Evolutionary conservation across 2,888 invertebrate species (phyloP).

Genomic region (Aleiodes alternator): DNA sequence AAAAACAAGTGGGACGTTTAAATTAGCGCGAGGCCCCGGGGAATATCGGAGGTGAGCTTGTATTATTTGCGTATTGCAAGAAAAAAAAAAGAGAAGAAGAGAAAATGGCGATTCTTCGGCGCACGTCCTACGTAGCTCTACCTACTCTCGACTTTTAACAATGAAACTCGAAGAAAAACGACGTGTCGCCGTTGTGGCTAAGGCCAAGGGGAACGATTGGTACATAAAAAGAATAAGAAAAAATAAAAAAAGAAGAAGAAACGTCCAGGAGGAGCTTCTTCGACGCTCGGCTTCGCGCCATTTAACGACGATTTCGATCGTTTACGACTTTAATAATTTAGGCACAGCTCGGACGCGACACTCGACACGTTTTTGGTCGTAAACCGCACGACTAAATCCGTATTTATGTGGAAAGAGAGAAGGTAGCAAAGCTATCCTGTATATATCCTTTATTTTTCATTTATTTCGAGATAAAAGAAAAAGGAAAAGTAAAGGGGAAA

Average conservation of each 20-base stretch:
- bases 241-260: constrained; percentile 42
- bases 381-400: constrained; percentile 74
- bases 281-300: constrained; percentile 63
- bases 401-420: constrained; percentile 71
- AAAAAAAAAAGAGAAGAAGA: neutral
- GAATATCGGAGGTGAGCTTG: constrained; percentile 31
- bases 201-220: constrained; percentile 40
- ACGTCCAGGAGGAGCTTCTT: constrained; percentile 61
- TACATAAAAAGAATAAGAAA: constrained; percentile 23
- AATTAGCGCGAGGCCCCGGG: constrained; percentile 34
- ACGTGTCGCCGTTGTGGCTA: constrained; percentile 52
- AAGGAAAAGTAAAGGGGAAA: neutral
- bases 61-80: neutral
- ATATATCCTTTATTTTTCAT: constrained; percentile 49
- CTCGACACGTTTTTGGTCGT: constrained; percentile 74
- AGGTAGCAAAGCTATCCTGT: constrained; percentile 59
- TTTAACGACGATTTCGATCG: constrained; percentile 75
- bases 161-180: constrained; percentile 53
- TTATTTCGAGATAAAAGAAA: constrained; percentile 10
- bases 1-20: constrained; percentile 39
- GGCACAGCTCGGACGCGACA: constrained; percentile 72
- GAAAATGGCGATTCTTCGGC: neutral
- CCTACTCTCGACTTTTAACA: constrained; percentile 48
- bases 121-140: constrained; percentile 25
- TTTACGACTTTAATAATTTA: constrained; percentile 75